phyloP scores from a whole-genome alignment of 2,113 vertebrate genomes.

The Oryzias woworae region DNA sequence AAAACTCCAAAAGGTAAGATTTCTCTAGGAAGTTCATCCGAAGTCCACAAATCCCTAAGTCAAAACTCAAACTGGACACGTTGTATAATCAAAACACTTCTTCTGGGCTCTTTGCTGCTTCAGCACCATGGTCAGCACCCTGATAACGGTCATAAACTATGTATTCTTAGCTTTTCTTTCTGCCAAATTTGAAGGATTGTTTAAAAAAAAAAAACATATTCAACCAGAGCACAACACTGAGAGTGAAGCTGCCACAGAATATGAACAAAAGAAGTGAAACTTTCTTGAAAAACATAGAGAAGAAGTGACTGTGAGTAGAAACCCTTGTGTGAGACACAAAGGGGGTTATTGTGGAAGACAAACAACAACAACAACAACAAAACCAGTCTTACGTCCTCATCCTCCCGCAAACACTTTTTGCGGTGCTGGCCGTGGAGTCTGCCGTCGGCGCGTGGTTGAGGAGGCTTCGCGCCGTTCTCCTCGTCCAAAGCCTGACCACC shows the following conservation, averaged over 20 bases:
- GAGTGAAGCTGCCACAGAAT: neutral
- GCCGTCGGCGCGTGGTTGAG: conserved; percentile 72
- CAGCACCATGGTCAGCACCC: conserved; percentile 54
- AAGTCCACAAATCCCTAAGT: neutral
- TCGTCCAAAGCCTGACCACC: conserved; percentile 88
- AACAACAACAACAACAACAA: conserved; percentile 28
- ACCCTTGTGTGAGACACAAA: neutral
- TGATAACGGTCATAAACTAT: neutral
- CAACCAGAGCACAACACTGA: neutral
- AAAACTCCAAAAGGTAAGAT: neutral
- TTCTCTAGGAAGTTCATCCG: neutral
- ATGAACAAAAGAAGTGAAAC: conserved; percentile 17
- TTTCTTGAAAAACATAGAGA: conserved; percentile 16
- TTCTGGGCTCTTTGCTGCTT: conserved; percentile 6
- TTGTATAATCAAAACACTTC: conserved; percentile 4
- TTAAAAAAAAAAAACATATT: neutral
- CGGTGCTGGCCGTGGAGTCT: conserved; percentile 84
- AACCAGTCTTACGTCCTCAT: conserved; percentile 90
- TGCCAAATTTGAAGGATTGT: neutral
- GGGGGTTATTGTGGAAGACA: neutral
- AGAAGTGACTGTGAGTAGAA: neutral
- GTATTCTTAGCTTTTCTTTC: neutral
- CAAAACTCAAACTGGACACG: neutral
- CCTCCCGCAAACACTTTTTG: conserved; percentile 86
- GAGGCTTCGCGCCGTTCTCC: conserved; percentile 80